Evolutionary conservation across 2,888 invertebrate genomes (phyloP), one percentile per base, ranked within the genome.

Genomic region (Stictocephala bisonia): DNA sequence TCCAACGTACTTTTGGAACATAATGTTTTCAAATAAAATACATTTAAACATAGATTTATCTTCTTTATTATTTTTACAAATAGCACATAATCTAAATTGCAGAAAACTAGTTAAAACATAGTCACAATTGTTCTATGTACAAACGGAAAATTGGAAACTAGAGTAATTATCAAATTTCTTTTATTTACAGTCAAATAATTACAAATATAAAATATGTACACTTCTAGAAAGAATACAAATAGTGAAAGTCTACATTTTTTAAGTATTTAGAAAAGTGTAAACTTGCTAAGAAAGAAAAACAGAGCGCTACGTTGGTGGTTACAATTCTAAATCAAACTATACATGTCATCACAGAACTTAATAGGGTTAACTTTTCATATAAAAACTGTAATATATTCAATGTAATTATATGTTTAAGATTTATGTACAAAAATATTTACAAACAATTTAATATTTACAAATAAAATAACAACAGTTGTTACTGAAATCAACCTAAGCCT

Each of bases 11-110:
- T 35, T 35, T 9, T 6, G 35, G 35, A 35, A 9, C 11, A 35
- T 35, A 11, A 11, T 35, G 11, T 35, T 35, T 35, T 35, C 7
- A 29, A 56, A 27, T 56, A 56, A 56, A 24, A 27, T n/a, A n/a
- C n/a, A 56, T 18, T 27, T 27, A 15, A n/a, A 2, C 31, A 2
- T 29, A 29, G 27, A 56, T 29, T 27, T 56, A 29, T 29, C 31
- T 26, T 56, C 6, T 56, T 56, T 56, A 56, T 56, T 56, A n/a
- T n/a, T 20, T 56, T 56, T 56, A 56, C 56, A 56, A 56, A 56
- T 56, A 56, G 56, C 56, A 51, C 51, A 56, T 3, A 31, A 27
- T 56, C 56, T 56, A 56, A 56, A 27, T 29, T 56, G 29, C 56
- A 29, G 56, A 29, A 56, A 56, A 56, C 56, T 56, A 20, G 27